phyloP scores from a whole-genome alignment of 2,797 vertebrate genomes.

The Streptopelia turtur region DNA sequence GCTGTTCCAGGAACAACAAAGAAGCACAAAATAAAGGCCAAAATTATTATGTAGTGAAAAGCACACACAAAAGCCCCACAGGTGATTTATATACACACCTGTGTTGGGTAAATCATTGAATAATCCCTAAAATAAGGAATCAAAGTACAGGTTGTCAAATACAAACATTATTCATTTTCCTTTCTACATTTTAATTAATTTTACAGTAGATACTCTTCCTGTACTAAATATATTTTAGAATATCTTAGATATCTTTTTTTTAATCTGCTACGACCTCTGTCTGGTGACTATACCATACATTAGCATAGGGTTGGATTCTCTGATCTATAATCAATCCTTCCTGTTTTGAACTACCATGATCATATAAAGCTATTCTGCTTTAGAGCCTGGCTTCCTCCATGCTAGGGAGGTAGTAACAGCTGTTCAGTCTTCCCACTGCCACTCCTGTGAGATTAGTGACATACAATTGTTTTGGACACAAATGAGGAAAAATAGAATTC shows the following conservation, averaged over 20 bases:
- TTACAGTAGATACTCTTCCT: neutral
- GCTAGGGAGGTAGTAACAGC: neutral
- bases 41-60: neutral
- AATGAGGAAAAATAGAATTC: neutral
- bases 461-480: neutral
- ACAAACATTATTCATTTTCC: neutral
- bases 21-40: neutral
- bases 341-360: neutral
- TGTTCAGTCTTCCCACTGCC: neutral
- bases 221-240: neutral
- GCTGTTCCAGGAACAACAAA: neutral
- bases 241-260: neutral
- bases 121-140: neutral
- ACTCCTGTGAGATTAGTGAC: neutral
- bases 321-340: neutral
- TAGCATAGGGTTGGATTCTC: neutral
- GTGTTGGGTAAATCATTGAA: neutral
- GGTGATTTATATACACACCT: neutral
- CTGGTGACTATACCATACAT: neutral
- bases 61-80: neutral
- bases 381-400: neutral
- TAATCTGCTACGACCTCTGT: neutral
- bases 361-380: neutral
- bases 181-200: neutral
- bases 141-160: neutral